Percentiles rank a stretch among this genome's conserved stretches.
Evolutionary conservation across 2,113 vertebrate genomes (phyloP).

Genomic region (Halichoeres trimaculatus): DNA sequence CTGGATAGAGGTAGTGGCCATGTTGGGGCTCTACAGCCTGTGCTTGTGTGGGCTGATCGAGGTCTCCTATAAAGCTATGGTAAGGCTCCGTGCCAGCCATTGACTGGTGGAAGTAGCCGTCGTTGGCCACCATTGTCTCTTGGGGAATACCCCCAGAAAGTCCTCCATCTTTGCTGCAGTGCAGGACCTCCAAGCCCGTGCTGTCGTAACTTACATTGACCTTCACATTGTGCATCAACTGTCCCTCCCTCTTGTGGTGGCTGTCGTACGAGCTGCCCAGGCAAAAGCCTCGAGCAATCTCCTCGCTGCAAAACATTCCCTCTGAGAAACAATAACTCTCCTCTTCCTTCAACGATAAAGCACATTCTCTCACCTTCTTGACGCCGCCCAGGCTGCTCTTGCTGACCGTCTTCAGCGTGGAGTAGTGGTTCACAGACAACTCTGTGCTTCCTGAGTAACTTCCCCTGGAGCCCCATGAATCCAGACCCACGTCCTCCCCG

Average conservation of each 20-base stretch:
- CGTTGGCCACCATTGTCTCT: slow-evolving; percentile 79
- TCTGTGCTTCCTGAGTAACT: slow-evolving; percentile 85
- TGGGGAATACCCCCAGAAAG: slow-evolving; percentile 76
- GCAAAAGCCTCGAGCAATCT: slow-evolving; percentile 83
- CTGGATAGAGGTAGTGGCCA: slow-evolving; percentile 84
- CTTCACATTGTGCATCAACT: slow-evolving; percentile 82
- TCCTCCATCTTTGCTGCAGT: slow-evolving; percentile 81
- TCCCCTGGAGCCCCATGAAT: slow-evolving; percentile 84
- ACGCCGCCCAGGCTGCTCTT: slow-evolving; percentile 77
- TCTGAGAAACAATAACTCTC: slow-evolving; percentile 84
- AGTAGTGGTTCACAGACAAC: slow-evolving; percentile 83
- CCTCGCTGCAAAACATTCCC: slow-evolving; percentile 84
- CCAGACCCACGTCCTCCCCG: slow-evolving; percentile 81
- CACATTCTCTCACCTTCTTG: slow-evolving; percentile 86
- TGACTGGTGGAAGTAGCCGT: slow-evolving; percentile 82
- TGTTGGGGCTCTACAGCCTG: slow-evolving; percentile 81
- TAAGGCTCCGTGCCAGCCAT: slow-evolving; percentile 81
- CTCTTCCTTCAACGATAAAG: slow-evolving; percentile 85
- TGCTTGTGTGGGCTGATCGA: slow-evolving; percentile 79
- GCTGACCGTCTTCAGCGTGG: slow-evolving; percentile 81
- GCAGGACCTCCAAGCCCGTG: slow-evolving; percentile 76
- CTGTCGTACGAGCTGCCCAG: slow-evolving; percentile 77
- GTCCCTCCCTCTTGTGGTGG: slow-evolving; percentile 83
- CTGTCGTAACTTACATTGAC: slow-evolving; percentile 82
- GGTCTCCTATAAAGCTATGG: slow-evolving; percentile 84